These are phyloP conservation scores for Epizoanthus rinbou DNA, from an alignment of 92 coral and sea anemone genomes.

Conservation along the genomic window DNA sequence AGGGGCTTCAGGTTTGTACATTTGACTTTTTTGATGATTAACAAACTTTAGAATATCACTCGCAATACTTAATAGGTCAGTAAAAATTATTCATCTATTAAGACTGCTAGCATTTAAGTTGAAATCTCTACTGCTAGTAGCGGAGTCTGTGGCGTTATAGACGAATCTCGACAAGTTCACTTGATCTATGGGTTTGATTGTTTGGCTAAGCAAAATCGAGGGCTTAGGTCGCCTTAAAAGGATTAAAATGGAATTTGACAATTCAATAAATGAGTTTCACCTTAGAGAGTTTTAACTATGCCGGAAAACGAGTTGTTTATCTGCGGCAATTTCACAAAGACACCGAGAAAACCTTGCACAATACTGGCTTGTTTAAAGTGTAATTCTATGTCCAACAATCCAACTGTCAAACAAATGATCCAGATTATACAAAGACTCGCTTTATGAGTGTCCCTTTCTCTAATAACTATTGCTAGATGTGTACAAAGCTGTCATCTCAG, in stretches of 20 bases:
- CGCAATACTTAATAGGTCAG: background rate
- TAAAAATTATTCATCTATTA: background rate
- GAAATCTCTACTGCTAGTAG: background rate
- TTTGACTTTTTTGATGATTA: no score
- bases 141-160: background rate
- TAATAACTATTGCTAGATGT: no score
- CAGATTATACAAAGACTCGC: background rate
- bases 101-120: background rate
- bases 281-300: slow-evolving; percentile 5
- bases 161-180: slow-evolving; percentile 20
- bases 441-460: no score
- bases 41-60: no score
- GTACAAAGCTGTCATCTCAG: no score
- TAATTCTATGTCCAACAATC: slow-evolving; percentile 20
- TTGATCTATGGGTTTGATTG: slow-evolving; percentile 12
- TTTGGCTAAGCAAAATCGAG: slow-evolving; percentile 8
- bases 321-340: slow-evolving; percentile 33
- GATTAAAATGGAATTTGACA: slow-evolving; percentile 40
- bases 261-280: slow-evolving; percentile 26
- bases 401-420: slow-evolving; percentile 23
- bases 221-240: slow-evolving; percentile 31
- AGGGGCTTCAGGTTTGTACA: no score
- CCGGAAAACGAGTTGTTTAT: slow-evolving; percentile 29
- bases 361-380: slow-evolving; percentile 17
- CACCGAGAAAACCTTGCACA: slow-evolving; percentile 14